These are phyloP conservation scores for Chauna torquata DNA, from an alignment of 2,113 vertebrate genomes.

Conservation along the genomic window DNA sequence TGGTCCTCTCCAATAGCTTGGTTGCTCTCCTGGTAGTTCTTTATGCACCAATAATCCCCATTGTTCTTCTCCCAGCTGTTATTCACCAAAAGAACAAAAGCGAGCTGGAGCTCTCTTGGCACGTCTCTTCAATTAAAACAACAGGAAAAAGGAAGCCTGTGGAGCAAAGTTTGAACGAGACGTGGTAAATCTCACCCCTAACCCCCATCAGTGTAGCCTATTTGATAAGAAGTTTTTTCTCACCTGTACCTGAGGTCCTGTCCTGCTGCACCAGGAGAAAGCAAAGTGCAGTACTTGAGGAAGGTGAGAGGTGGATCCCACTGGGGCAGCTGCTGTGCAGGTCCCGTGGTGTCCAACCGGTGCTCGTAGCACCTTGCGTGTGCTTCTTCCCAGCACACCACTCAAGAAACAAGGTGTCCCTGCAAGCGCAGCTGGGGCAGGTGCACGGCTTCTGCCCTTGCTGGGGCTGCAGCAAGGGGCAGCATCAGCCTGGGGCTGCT, in stretches of 20 bases:
- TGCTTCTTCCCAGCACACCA: not conserved
- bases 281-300: rapidly evolving
- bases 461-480: not conserved
- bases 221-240: not conserved
- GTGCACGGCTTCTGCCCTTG: rapidly evolving
- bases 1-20: constrained; percentile 34
- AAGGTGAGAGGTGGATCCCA: not conserved
- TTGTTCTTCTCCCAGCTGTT: constrained; percentile 65
- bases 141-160: not conserved
- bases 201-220: not conserved
- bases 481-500: not conserved
- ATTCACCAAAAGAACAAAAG: constrained; percentile 56
- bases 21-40: constrained; percentile 52
- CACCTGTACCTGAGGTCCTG: not conserved
- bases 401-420: not conserved
- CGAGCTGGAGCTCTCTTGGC: not conserved
- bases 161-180: not conserved
- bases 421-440: rapidly evolving
- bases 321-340: not conserved
- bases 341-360: too few relatives aligned
- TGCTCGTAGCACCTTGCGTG: not conserved
- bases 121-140: constrained; percentile 50
- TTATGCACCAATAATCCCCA: constrained; percentile 62
- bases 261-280: not conserved
- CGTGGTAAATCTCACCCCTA: not conserved